A percentile compares a stretch with the other conserved stretches of the same genome.
These are phyloP conservation scores for Triplophysa yarkandensis DNA, from an alignment of 2,797 vertebrate species.

Conservation along the genomic window DNA sequence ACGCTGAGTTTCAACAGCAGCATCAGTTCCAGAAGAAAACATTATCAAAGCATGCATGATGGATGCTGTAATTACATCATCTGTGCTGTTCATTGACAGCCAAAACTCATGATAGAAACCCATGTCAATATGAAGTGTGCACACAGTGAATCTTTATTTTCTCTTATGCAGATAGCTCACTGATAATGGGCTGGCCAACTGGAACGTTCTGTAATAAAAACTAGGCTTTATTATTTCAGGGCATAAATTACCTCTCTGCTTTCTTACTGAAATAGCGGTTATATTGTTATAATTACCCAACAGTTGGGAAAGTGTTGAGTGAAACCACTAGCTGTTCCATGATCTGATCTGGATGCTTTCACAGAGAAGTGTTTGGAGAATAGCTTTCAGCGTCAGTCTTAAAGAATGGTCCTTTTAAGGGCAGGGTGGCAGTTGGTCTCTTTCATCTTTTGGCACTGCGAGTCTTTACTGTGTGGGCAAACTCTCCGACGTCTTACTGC, in stretches of 20 bases:
- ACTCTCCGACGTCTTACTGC: conserved; percentile 14
- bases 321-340: conserved; percentile 12
- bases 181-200: not conserved
- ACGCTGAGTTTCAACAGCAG: not conserved
- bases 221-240: not conserved
- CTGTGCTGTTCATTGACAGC: conserved; percentile 17
- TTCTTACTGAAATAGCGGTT: not conserved
- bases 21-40: not conserved
- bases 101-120: conserved; percentile 10
- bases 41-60: conserved; percentile 18
- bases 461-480: conserved; percentile 27
- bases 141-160: conserved; percentile 8
- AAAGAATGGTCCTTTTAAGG: conserved; percentile 52
- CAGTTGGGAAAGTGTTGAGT: conserved; percentile 12
- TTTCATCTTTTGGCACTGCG: conserved; percentile 26
- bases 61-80: conserved; percentile 21
- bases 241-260: not conserved
- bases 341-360: conserved; percentile 17
- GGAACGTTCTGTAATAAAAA: conserved; percentile 14
- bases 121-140: not conserved
- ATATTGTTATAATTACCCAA: conserved; percentile 14
- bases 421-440: conserved; percentile 37
- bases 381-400: conserved; percentile 8
- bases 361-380: conserved; percentile 26
- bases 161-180: conserved; percentile 2